phyloP scores from a whole-genome alignment of 2,888 invertebrate species.

The Leucoma salicis region DNA sequence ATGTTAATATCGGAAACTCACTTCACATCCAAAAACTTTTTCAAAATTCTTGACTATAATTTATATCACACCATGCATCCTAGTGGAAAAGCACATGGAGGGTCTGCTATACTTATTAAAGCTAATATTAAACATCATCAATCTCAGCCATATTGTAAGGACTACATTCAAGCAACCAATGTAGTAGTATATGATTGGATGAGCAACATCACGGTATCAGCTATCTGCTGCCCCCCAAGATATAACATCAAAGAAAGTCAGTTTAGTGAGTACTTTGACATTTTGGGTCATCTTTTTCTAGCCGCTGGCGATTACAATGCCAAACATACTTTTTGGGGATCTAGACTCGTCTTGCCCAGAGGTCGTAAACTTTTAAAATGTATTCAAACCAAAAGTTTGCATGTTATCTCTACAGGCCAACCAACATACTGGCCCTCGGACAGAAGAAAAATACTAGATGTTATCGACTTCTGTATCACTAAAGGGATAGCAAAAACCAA shows the following conservation, averaged over 20 bases:
- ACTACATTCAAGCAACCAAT: no score
- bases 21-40: background rate
- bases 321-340: no score
- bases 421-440: conserved; percentile 15
- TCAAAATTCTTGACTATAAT: background rate
- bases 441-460: background rate
- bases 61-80: background rate
- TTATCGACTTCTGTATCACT: conserved; percentile 5
- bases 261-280: no score
- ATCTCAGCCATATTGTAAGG: background rate
- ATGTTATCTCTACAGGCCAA: background rate
- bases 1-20: conserved; percentile 5
- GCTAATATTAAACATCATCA: background rate
- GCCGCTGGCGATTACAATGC: background rate
- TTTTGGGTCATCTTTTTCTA: no score
- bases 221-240: background rate
- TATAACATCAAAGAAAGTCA: background rate
- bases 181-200: conserved; percentile 6
- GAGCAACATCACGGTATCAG: background rate
- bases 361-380: no score
- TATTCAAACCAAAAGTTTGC: background rate
- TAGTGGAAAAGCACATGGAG: no score
- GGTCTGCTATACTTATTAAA: no score
- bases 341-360: no score
- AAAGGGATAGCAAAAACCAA: conserved; percentile 10